Conservation (phyloP, 2,797 vertebrate species). For the Petrocephalus sullivani region DNA sequence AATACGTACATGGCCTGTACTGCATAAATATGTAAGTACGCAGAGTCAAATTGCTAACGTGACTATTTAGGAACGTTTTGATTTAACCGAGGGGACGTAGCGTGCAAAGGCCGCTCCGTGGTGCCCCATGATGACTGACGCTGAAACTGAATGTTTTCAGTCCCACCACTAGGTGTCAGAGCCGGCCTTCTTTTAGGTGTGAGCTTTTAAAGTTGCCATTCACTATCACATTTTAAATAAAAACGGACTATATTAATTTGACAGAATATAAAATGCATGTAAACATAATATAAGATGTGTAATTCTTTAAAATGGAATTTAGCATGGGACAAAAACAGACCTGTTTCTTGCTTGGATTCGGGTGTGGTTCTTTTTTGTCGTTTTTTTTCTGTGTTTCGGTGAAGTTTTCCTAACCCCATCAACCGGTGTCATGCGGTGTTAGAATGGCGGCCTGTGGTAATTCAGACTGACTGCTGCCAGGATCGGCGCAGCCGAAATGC, state of each 20-base stretch:
- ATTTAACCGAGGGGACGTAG: background rate
- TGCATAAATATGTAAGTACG: background rate
- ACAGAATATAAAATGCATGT: background rate
- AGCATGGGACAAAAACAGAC: background rate
- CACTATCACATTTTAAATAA: background rate
- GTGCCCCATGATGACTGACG: background rate
- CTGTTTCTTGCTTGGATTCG: background rate
- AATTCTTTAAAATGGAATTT: background rate
- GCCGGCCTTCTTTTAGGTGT: background rate
- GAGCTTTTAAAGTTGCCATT: background rate
- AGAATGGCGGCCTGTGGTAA: background rate
- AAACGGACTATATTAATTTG: background rate
- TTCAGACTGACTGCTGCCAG: background rate
- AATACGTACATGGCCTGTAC: background rate
- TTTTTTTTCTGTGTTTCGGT: background rate
- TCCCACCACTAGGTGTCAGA: constrained; percentile 38
- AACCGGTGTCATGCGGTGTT: background rate
- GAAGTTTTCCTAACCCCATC: background rate
- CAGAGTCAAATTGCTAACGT: background rate
- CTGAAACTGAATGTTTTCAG: background rate
- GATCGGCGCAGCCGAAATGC: background rate
- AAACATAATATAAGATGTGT: background rate
- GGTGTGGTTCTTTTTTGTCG: background rate
- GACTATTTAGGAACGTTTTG: too few relatives aligned
- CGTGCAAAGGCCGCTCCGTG: background rate